Evolutionary conservation across 2,888 invertebrate genomes (phyloP).

Genomic region (Villa cingulata): DNA sequence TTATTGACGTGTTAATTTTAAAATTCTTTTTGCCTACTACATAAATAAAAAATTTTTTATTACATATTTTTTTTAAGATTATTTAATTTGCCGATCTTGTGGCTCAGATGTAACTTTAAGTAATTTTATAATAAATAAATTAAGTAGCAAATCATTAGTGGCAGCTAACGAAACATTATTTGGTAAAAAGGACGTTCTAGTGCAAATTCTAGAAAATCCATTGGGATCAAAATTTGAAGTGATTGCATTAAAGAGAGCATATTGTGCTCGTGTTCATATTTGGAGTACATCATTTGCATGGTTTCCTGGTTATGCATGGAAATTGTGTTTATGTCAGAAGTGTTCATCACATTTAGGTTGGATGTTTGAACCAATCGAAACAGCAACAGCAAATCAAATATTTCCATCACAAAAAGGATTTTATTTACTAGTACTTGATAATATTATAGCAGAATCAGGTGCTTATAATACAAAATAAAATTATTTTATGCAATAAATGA

Average conservation of each 20-base stretch:
- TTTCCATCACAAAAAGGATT: constrained; percentile 28
- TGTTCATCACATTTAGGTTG: constrained; percentile 46
- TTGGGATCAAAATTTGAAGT: constrained; percentile 42
- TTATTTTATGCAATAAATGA: too few species aligned
- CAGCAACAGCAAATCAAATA: constrained; percentile 20
- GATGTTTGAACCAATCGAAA: constrained; percentile 40
- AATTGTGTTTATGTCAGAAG: constrained; percentile 45
- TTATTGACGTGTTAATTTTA: constrained; percentile 3
- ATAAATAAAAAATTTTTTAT: too few species aligned
- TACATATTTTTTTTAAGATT: constrained; percentile 24
- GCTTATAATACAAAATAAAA: constrained; percentile 10
- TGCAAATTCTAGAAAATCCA: constrained; percentile 44
- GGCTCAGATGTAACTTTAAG: constrained; percentile 45
- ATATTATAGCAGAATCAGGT: constrained; percentile 30
- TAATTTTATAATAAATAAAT: constrained; percentile 39
- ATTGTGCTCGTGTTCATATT: constrained; percentile 40
- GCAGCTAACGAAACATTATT: constrained; percentile 40
- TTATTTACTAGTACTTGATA: constrained; percentile 27
- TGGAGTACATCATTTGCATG: constrained; percentile 45
- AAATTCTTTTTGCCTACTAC: background rate
- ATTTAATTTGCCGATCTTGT: constrained; percentile 44
- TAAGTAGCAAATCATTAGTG: constrained; percentile 39
- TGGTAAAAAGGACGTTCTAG: constrained; percentile 40
- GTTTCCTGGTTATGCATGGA: constrained; percentile 54
- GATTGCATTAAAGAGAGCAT: constrained; percentile 40